These are phyloP conservation scores for Bombus turneri DNA, from an alignment of 1,140 invertebrate genomes.

Conservation along the genomic window DNA sequence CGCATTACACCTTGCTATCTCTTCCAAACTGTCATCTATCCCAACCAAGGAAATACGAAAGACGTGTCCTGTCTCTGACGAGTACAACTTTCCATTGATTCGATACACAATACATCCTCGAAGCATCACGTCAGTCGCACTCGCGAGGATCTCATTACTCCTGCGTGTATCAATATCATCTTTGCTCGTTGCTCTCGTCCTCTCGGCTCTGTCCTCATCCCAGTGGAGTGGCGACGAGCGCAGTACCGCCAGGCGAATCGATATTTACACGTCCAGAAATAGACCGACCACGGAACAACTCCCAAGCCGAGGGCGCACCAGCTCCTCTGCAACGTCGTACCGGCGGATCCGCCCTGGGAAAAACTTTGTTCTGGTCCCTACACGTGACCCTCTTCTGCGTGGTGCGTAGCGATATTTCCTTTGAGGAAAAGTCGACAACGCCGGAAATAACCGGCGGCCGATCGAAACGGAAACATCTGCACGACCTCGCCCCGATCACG, in stretches of 20 bases:
- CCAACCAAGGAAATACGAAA: not conserved
- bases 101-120: not conserved
- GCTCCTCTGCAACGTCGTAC: conserved; percentile 49
- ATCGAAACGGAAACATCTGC: conserved; percentile 17
- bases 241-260: conserved; percentile 66
- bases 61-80: not conserved
- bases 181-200: conserved; percentile 15
- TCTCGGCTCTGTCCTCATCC: not conserved
- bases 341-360: conserved; percentile 30
- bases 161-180: conserved; percentile 20
- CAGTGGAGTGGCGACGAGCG: conserved; percentile 29
- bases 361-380: conserved; percentile 39
- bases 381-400: conserved; percentile 13
- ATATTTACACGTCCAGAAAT: conserved; percentile 77
- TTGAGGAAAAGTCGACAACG: not conserved
- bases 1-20: not conserved
- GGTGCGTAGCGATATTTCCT: not conserved
- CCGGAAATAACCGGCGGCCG: conserved; percentile 31
- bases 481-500: conserved; percentile 30
- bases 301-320: conserved; percentile 41
- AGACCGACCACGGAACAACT: conserved; percentile 66
- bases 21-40: not conserved
- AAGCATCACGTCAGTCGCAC: not conserved
- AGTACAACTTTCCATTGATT: not conserved
- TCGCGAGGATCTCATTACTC: not conserved